These are phyloP conservation scores for Chrysopa pallens DNA, from an alignment of 1,140 invertebrate species.

Conservation along the genomic window DNA sequence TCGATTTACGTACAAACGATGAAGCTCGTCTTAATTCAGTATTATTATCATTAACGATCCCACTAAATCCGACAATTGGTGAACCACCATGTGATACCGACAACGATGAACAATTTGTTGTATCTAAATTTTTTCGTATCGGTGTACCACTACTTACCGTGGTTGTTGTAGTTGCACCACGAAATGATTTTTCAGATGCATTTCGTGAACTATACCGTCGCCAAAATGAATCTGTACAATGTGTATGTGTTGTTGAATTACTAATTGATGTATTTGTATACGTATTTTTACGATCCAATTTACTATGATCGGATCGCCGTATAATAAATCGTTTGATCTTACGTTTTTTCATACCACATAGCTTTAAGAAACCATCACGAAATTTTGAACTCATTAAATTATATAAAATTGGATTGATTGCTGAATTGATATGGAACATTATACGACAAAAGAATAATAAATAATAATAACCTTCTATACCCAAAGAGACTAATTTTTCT, in stretches of 20 bases:
- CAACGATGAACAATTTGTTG: too few relatives aligned
- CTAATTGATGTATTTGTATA: constrained; percentile 18
- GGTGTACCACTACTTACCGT: too few relatives aligned
- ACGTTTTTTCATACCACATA: constrained; percentile 23
- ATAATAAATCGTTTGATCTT: constrained; percentile 5
- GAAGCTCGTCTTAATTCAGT: too few relatives aligned
- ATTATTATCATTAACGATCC: too few relatives aligned
- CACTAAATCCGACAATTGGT: too few relatives aligned
- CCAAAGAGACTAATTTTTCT: constrained; percentile 37
- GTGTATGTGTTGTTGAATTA: constrained; percentile 15
- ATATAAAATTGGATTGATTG: constrained; percentile 79
- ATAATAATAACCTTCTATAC: constrained; percentile 65
- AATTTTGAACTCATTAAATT: constrained; percentile 86
- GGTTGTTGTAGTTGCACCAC: too few relatives aligned
- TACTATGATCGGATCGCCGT: constrained; percentile 8
- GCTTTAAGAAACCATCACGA: constrained; percentile 55
- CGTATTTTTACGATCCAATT: constrained; percentile 18
- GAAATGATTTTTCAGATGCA: not conserved
- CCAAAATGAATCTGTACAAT: constrained; percentile 17
- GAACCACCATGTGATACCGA: too few relatives aligned
- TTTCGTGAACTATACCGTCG: constrained; percentile 10
- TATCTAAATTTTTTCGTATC: too few relatives aligned
- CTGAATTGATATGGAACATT: constrained; percentile 77
- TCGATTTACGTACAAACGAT: too few relatives aligned
- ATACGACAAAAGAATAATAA: constrained; percentile 71